Evolutionary conservation across 2,888 invertebrate species (phyloP), one percentile per base, ranked within the genome.

Genomic region (Cerastis leucographa): DNA sequence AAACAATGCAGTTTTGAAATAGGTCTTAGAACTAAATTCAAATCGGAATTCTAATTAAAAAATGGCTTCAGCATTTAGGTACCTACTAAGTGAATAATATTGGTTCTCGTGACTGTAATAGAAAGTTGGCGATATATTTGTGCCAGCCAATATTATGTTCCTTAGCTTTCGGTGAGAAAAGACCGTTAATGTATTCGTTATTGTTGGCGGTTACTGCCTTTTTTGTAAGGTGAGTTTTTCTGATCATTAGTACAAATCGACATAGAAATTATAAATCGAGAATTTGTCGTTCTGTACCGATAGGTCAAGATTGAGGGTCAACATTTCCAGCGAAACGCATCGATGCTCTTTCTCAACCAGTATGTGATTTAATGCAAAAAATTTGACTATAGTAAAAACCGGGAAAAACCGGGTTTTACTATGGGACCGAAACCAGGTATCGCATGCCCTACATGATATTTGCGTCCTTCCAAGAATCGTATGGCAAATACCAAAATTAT

Each of bases 71-170:
- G 7, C 17, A 49, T 49, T 49, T 19, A 17, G 17, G 12, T 46
- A 35, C 3, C 35, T 35, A 17, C 17, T 22, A 22, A 8, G 8
- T 49, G 8, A 49, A 22, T 49, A 49, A 49, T 22, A 49, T 22
- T 49, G 19, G 2, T 49, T 49, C 19, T 49, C 8, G 22, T 51
- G 51, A 51, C 51, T 22, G 62, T 59, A 29, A 17, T 56, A 25
- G 19, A n/a, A n/a, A 2, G 5, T 14, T 44, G 49, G 35, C 51
- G 35, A 22, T 51, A 42, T 84, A 46, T 83, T 74, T 72, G 46
- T 61, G 42, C 35, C 19, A 65, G 56, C 17, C 56, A 68, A 65
- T 68, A 73, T 64, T 68, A 73, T 64, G 40, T 70, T 51, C 40
- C n/a, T 59, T 17, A 65, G 22, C 61, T 61, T 61, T 61, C 3